Base-by-base conservation (phyloP, 2,797 vertebrate genomes). In the Apodemus agrarius region DNA sequence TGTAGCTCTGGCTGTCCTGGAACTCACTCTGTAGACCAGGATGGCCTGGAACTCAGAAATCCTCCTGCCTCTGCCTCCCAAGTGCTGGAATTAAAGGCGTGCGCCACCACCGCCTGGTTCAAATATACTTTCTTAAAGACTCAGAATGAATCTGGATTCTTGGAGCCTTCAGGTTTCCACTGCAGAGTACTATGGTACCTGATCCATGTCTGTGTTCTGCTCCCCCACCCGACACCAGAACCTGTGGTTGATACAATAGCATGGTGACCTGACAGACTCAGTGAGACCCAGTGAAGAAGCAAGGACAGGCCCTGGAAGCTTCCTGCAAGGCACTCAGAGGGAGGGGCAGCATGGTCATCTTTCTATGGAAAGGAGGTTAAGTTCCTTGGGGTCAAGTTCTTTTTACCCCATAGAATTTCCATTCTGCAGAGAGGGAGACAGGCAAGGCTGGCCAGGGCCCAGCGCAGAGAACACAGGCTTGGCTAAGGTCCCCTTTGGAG, bases 271-370 rank as follows among this genome's bases (percentile, higher is more conserved):
- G 0, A 57, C 59, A 84, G 59, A 24, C 22, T 67, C 63, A 82
- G 8, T 74, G 90, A 19, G 57, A 43, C 21, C 19, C 65, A 63
- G 84, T 46, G 75, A 79, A 72, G 89, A 83, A 91, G 63, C 8
- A 57, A 22, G 17, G 3, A 1, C 6, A 1, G 79, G 16, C 13
- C 63, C 67, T 49, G 40, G 46, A 86, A 61, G 31, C 52, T 59
- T 16, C 3, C 37, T 16, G 2, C 12, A 2, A 14, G 14, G 14
- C 78, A 37, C 3, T 0, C 6, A 13, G 21, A 43, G 31, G 37
- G 6, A 75, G 12, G 24, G 31, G 29, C 29, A 46, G 34, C 8
- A 2, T 57, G 69, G 29, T 54, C 24, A 0, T 52, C 12, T 61
- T 81, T 86, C 65, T 1, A 43, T 40, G 21, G 8, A 24, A 7